Conservation (phyloP, 2,888 invertebrate species). For the Cremastinae sp. region DNA sequence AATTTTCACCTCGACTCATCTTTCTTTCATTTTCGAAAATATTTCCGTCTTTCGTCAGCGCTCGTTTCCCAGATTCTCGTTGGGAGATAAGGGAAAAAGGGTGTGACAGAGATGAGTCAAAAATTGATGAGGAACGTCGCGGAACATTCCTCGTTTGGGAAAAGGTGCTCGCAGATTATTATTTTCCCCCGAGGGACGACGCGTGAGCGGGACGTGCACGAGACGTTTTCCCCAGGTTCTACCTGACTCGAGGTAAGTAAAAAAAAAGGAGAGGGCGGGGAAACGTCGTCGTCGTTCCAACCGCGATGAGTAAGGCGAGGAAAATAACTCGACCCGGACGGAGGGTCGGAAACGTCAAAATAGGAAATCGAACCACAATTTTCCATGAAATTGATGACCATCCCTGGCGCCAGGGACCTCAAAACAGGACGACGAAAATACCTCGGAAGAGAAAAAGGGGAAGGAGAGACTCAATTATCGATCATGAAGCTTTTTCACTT, state of each 20-base stretch:
- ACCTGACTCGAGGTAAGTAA: neutral
- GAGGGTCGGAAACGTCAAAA: constrained; percentile 71
- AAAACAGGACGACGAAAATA: constrained; percentile 8
- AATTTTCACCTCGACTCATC: too few relatives aligned
- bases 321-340: constrained; percentile 52
- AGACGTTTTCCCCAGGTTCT: constrained; percentile 37
- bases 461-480: constrained; percentile 29
- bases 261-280: constrained; percentile 43
- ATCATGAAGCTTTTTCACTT: constrained; percentile 26
- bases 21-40: too few relatives aligned
- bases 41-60: too few relatives aligned
- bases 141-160: neutral
- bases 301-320: constrained; percentile 47
- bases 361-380: constrained; percentile 78
- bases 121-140: too few relatives aligned
- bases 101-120: too few relatives aligned
- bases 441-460: neutral
- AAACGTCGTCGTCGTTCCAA: constrained; percentile 57
- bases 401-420: constrained; percentile 58
- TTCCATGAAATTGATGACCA: constrained; percentile 77
- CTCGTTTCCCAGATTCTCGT: too few relatives aligned
- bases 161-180: constrained; percentile 30
- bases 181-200: neutral
- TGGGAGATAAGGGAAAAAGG: too few relatives aligned
- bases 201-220: constrained; percentile 6